Base-by-base conservation (phyloP, 2,113 vertebrate genomes). In the Sclerurus mexicanus region DNA sequence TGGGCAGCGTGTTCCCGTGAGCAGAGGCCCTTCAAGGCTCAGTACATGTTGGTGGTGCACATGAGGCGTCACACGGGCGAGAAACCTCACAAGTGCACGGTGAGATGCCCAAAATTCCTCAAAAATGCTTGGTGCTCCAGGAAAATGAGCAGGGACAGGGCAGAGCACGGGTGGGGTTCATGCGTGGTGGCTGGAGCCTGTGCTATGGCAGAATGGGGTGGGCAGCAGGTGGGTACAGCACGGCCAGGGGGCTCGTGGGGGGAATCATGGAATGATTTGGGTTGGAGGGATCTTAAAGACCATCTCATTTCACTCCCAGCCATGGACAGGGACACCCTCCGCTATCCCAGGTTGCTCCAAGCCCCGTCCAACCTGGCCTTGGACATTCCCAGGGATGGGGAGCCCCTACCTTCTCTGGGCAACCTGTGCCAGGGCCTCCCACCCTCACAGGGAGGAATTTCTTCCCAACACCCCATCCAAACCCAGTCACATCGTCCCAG, bases 21-120 rank as follows among this genome's bases (percentile, higher is more conserved):
- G 91, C 99, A 99, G 97, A 97, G 99, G 50, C 99, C 99, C 66
- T 99, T 99, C 98, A 99, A 99, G 96, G 99, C 99, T 22, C 99
- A 99, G 98, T 99, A 99, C 96, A 99, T 99, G 99, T 88, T 99
- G 96, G 99, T 99, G 96, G 99, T 99, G 62, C 99, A 99, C 97
- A 99, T 99, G 99, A 97, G 99, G 60, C 98, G 99, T 42, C 99
- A 99, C 97, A 99, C 99, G 0, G 99, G 99, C 17, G 99, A 99
- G 98, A 99, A 99, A 66, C 99, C 99, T 12, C 99, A 99, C 97
- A 99, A 99, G 94, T 99, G 99, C 98, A 99, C 99, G 98, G 99
- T 99, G 96, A 99, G 99, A 93, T 4, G 46, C 24, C 78, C 30
- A 2, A 27, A 79, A 21, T 13, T 11, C 99, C 99, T 13, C 99